These are phyloP conservation scores for Argyresthia albistria DNA, from an alignment of 2,888 invertebrate genomes.

Conservation along the genomic window DNA sequence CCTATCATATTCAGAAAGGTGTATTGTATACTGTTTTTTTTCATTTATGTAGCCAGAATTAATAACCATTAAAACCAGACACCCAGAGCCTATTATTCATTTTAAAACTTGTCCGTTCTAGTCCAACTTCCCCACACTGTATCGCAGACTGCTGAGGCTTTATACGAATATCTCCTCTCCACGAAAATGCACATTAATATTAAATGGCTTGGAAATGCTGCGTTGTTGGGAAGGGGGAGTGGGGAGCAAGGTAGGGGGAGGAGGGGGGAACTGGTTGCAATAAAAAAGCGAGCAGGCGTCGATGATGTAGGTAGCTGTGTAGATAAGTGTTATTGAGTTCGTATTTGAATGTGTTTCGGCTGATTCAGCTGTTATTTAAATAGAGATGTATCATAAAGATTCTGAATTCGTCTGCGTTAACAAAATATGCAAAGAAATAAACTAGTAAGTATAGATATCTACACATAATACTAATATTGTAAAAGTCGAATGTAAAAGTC, in stretches of 20 bases:
- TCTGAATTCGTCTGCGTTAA: too few species aligned
- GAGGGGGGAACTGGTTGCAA: slow-evolving; percentile 24
- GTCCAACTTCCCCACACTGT: slow-evolving; percentile 48
- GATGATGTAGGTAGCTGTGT: slow-evolving; percentile 35
- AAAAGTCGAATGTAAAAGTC: too few species aligned
- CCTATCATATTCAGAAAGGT: too few species aligned
- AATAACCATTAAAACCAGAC: too few species aligned
- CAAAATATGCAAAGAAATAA: too few species aligned
- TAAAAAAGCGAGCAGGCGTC: slow-evolving; percentile 58
- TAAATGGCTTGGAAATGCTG: slow-evolving; percentile 74
- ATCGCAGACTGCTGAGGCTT: slow-evolving; percentile 59
- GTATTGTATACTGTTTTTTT: too few species aligned
- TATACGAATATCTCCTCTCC: slow-evolving; percentile 67
- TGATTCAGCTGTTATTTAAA: too few species aligned
- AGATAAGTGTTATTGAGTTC: slow-evolving; percentile 9
- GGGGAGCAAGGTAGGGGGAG: background rate
- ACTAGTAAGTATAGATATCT: too few species aligned
- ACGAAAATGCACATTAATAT: slow-evolving; percentile 75
- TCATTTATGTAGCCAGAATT: too few species aligned
- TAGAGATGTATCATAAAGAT: too few species aligned
- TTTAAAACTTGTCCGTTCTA: slow-evolving; percentile 12
- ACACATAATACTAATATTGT: too few species aligned
- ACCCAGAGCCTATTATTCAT: too few species aligned
- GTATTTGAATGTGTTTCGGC: slow-evolving; percentile 2
- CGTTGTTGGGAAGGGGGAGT: slow-evolving; percentile 42